Evolutionary conservation across 2,888 invertebrate genomes (phyloP).

Genomic region (Epistrophella euchroma): DNA sequence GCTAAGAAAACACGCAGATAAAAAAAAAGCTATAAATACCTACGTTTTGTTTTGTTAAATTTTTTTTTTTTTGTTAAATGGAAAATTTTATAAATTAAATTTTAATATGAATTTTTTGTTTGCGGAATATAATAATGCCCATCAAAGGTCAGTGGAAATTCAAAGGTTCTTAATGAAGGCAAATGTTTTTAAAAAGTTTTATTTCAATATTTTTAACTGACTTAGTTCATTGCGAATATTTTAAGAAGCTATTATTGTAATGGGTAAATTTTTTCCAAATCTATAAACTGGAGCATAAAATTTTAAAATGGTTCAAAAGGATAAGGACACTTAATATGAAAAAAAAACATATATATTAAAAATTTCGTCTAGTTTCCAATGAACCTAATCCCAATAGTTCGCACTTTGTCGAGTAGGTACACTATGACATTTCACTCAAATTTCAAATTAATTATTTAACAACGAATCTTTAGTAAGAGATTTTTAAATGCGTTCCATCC

Average conservation of each 20-base stretch:
- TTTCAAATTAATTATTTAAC: no score
- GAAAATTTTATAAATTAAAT: neutral
- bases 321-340: no score
- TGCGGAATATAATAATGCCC: neutral
- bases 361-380: no score
- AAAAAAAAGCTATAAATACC: neutral
- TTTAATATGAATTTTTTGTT: conserved; percentile 1
- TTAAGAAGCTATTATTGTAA: neutral
- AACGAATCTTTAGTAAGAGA: no score
- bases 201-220: neutral
- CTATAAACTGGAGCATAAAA: no score
- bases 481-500: no score
- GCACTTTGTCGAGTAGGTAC: no score
- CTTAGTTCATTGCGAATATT: neutral
- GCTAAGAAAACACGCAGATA: neutral
- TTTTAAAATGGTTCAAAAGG: no score
- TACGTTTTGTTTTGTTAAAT: neutral
- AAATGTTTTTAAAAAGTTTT: neutral
- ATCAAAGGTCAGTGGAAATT: neutral
- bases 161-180: neutral
- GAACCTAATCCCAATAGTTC: no score
- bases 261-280: no score
- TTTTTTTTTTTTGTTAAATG: neutral
- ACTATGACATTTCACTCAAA: no score
- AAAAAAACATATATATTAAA: no score